Conservation (phyloP, 1,140 invertebrate genomes). For the Calycopis cecrops region DNA sequence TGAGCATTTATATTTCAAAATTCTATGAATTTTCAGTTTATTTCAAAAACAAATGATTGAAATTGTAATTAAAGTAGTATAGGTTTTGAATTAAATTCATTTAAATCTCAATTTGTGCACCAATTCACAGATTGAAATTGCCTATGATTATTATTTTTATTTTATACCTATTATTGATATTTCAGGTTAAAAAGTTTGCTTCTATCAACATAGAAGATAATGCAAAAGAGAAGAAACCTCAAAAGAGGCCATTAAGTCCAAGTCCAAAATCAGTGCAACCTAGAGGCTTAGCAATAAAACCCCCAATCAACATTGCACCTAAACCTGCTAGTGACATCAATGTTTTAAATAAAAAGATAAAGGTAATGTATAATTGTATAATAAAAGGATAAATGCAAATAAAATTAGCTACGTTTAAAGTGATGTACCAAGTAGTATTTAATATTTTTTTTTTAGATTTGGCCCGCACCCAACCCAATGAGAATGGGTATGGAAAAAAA, state of each 20-base stretch:
- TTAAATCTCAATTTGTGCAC: too few species aligned
- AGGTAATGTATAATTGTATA: conserved; percentile 2
- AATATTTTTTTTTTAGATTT: conserved; percentile 37
- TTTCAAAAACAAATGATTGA: too few species aligned
- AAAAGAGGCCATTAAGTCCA: conserved; percentile 48
- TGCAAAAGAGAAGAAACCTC: conserved; percentile 39
- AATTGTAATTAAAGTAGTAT: too few species aligned
- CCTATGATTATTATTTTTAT: too few species aligned
- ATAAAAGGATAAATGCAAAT: background rate
- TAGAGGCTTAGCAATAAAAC: conserved; percentile 31
- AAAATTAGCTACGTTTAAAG: too few species aligned
- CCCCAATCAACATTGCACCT: conserved; percentile 37
- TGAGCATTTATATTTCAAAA: too few species aligned
- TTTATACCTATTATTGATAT: conserved; percentile 7
- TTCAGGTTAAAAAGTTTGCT: conserved; percentile 66
- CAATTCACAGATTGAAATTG: too few species aligned
- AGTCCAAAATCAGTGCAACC: conserved; percentile 37
- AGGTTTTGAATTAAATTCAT: too few species aligned
- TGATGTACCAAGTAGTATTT: too few species aligned
- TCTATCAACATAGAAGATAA: conserved; percentile 52
- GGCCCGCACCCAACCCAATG: conserved; percentile 28
- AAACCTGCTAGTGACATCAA: conserved; percentile 31
- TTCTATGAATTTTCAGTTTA: too few species aligned
- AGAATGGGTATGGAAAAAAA: conserved; percentile 38
- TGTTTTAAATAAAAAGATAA: conserved; percentile 43